Evolutionary conservation across 2,888 invertebrate genomes (phyloP).

Genomic region (Horisme vitalbata): DNA sequence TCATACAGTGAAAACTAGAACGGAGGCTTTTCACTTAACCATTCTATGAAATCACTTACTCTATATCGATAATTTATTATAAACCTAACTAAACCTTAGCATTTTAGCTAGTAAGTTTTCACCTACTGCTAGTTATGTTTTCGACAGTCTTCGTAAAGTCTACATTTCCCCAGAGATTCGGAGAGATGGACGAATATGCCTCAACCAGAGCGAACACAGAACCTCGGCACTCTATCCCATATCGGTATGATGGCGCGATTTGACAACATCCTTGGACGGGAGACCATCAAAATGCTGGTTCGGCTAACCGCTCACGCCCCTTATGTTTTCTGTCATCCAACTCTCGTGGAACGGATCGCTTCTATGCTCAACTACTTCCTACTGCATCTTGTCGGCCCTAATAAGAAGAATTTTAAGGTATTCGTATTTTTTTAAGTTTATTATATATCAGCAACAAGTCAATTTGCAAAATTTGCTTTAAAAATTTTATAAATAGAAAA

Average conservation of each 20-base stretch:
- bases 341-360: conserved; percentile 95
- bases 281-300: conserved; percentile 93
- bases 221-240: conserved; percentile 87
- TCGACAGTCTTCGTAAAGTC: no score
- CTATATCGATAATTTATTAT: no score
- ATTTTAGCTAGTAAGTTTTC: no score
- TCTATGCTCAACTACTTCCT: conserved; percentile 98
- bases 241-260: conserved; percentile 93
- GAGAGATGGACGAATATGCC: conserved; percentile 88
- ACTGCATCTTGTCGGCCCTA: conserved; percentile 93
- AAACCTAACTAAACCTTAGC: no score
- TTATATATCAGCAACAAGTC: no score
- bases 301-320: conserved; percentile 89
- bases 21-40: no score
- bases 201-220: conserved; percentile 88
- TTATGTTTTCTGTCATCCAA: conserved; percentile 93
- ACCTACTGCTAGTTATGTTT: no score
- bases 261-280: conserved; percentile 95
- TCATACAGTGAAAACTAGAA: no score
- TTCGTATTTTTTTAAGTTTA: no score
- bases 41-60: no score
- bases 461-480: no score
- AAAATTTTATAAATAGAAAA: no score
- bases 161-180: conserved; percentile 79
- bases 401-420: conserved; percentile 95